Evolutionary conservation across 2,797 vertebrate genomes (phyloP), one percentile per base, ranked within the genome.

Genomic region (Balearica regulorum): DNA sequence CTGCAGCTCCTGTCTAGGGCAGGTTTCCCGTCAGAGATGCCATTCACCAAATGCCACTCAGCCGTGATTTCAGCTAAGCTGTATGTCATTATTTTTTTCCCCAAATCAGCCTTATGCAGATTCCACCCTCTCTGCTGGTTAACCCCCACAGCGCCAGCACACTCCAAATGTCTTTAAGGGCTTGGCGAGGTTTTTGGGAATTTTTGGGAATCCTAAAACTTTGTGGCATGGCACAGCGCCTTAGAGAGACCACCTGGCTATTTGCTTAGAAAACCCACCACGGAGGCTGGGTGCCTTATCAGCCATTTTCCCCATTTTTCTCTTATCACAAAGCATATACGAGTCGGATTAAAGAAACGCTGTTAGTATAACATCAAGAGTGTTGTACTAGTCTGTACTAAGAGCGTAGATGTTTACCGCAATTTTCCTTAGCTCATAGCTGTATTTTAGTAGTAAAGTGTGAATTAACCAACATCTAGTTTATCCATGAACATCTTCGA

Each of bases 21-120:
- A 93, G 55, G 53, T 49, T 87, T 95, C 73, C 73, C 81, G 65
- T 90, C 90, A 53, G 87, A 90, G 76, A 33, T 69, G 41, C 49
- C 73, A 39, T 35, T 95, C 95, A 55, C 77, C 77, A 89, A 90
- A 93, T 61, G 90, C 77, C 53, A 28, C 68, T 58, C 85, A 89
- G 41, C 49, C 12, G 3, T 33, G 48, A 51, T 66, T 72, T 92
- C 89, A 79, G 17, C 41, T 78, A 71, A 86, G 16, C 49, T 79
- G 73, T 57, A 37, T 89, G 81, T 73, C 12, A 5, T 44, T 53
- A 2, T 43, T 41, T 77, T 43, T 54, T 21, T 3, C 2, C 46
- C 51, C 22, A 90, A 91, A 94, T 87, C 84, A 92, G 18, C 49
- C 70, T 77, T 75, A 33, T 68, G 80, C 65, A 81, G 92, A 81